These are phyloP conservation scores for Castor canadensis DNA, from an alignment of 2,113 vertebrate species.

Conservation along the genomic window DNA sequence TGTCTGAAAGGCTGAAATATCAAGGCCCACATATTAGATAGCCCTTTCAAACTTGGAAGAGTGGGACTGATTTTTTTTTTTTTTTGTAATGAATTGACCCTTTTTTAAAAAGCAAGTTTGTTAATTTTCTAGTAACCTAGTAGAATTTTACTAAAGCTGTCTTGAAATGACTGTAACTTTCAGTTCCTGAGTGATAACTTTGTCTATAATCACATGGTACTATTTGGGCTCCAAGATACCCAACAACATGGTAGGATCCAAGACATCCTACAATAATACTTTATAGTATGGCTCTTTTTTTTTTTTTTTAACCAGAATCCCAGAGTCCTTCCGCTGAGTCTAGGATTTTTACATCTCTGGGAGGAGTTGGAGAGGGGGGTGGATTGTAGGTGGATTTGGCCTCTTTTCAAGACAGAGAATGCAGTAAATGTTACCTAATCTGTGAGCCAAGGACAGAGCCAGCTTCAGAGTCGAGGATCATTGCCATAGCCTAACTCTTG, in stretches of 20 bases:
- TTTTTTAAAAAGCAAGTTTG: not conserved
- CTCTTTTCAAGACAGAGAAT: not conserved
- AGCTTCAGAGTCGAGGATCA: not conserved
- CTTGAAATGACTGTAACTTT: not conserved
- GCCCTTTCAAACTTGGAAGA: not conserved
- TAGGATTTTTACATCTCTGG: not conserved
- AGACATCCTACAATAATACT: not conserved
- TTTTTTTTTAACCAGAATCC: not conserved
- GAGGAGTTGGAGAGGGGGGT: not conserved
- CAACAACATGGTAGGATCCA: not conserved
- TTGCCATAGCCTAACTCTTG: not conserved
- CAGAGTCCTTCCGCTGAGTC: not conserved
- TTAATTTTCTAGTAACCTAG: not conserved
- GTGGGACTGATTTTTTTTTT: not conserved
- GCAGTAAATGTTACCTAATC: not conserved
- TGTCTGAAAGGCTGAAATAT: not conserved
- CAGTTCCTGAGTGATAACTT: not conserved
- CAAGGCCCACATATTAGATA: not conserved
- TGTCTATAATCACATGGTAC: not conserved
- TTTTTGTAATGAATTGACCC: not conserved
- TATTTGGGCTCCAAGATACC: not conserved
- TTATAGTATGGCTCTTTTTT: not conserved
- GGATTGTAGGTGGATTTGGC: not conserved
- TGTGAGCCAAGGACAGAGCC: not conserved
- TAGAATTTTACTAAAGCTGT: not conserved